Percentiles rank a stretch among this genome's conserved stretches.
Evolutionary conservation across 2,888 invertebrate species (phyloP).

Genomic region (Phrixothrix hirtus): DNA sequence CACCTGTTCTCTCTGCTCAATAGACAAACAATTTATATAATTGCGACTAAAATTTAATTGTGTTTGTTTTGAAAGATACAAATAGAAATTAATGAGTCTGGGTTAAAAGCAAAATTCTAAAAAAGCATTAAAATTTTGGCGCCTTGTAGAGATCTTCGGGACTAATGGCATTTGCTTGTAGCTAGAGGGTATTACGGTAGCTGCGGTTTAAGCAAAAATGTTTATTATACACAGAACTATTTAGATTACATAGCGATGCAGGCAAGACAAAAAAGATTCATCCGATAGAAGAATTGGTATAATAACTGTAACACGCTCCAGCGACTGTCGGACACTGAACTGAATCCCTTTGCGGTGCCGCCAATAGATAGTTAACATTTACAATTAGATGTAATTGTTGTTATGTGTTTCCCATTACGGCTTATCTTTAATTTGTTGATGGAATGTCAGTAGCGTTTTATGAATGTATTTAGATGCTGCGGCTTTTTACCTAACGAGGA

Average conservation of each 20-base stretch:
- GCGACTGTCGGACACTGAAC: slow-evolving; percentile 31
- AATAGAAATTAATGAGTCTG: too few relatives aligned
- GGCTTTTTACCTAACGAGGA: slow-evolving; percentile 10
- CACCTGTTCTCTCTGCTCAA: too few relatives aligned
- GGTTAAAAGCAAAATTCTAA: not conserved
- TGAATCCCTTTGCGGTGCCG: slow-evolving; percentile 30
- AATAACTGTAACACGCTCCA: slow-evolving; percentile 32
- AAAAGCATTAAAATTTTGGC: not conserved
- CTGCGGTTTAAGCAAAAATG: slow-evolving; percentile 23
- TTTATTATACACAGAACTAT: slow-evolving; percentile 25
- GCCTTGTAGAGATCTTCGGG: slow-evolving; percentile 1
- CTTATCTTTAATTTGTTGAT: slow-evolving; percentile 27
- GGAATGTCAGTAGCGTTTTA: slow-evolving; percentile 24
- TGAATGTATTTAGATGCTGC: slow-evolving; percentile 19
- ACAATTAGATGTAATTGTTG: slow-evolving; percentile 32
- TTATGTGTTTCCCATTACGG: slow-evolving; percentile 30
- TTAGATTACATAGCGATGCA: slow-evolving; percentile 25
- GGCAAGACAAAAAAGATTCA: slow-evolving; percentile 15
- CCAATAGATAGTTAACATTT: slow-evolving; percentile 31
- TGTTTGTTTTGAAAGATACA: not conserved
- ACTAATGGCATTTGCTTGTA: slow-evolving; percentile 5
- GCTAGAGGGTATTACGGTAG: slow-evolving; percentile 26
- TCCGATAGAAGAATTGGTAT: slow-evolving; percentile 28
- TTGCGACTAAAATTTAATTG: too few relatives aligned
- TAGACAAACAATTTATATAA: too few relatives aligned